Evolutionary conservation across 1,140 invertebrate species (phyloP), one percentile per base, ranked within the genome.

Genomic region (Megalonaias nervosa): DNA sequence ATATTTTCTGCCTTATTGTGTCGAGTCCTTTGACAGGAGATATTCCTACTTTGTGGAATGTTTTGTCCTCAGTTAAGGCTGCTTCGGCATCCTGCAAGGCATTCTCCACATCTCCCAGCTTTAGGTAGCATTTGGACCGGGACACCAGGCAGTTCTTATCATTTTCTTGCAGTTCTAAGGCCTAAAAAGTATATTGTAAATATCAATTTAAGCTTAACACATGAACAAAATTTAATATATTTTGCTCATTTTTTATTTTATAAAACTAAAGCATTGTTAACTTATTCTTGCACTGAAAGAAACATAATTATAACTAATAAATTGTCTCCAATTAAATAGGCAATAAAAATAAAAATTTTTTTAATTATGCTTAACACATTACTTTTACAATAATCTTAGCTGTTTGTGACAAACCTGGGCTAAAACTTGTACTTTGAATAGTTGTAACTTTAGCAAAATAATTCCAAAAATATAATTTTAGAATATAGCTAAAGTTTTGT

Each of bases 71-170:
- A 62, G 92, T 91, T 0, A 98, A 90, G 0, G 96, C 96, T 0
- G 93, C 92, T 88, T 97, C 95, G 0, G 97, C 96, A 88, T 98
- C 97, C 77, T 93, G 90, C 6, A 98, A 90, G 0, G 96, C 96
- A 86, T 94, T 94, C 38, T 93, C 92, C 1, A 96, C 94, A 85
- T 97, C 94, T 19, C 97, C 97, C 13, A 98, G 90, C 55, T 97
- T 92, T 21, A 98, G 92, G 87, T 96, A 94, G 89, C 97, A 98
- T 90, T 95, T 96, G 86, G 96, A 97, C 75, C 97, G 92, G 4
- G 96, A 94, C 21, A 98, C 95, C 58, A 98, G 91, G 13, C 95
- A 95, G 66, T 82, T 85, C 55, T 81, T 84, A 65, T 90, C 88
- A 21, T 80, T 80, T 23, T 74, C 74, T 17, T 83, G 80, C 31